Base-by-base conservation (phyloP, 2,797 vertebrate species). In the Sebastolobus altivelis region DNA sequence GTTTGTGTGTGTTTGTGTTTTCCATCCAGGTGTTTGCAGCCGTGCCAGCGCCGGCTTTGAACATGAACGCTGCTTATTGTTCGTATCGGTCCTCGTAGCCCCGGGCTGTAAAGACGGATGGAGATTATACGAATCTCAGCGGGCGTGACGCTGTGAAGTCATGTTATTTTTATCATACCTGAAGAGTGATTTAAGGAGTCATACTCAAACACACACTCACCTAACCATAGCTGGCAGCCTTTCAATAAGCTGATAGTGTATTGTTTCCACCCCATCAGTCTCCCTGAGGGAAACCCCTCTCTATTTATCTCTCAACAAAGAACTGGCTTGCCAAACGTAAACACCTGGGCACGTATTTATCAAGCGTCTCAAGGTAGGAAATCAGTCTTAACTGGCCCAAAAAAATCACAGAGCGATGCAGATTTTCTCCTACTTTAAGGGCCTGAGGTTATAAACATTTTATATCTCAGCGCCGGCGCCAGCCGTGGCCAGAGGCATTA, bases 21-120 rank as follows among this genome's bases (percentile, higher is more conserved):
- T 82, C 65, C 80, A 80, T 89, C 87, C 92, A 94, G 92, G 85
- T 93, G 91, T 93, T 83, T 86, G 71, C 70, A 14, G 62, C 65
- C 20, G 1, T 59, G 72, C 59, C 74, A 66, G 25, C 22, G 20
- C 4, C 10, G 46, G 31, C 71, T 90, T 83, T 88, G 65, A 90
- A 71, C 46, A 14, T 49, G 60, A 84, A 20, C 12, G 2, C 8
- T 16, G 60, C 35, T 73, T 85, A 80, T 92, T 87, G 87, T 92
- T 92, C 89, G 83, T 58, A 2, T 86, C 69, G 70, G 73, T 79
- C 63, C 37, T 75, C 8, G 35, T 69, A 9, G 83, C 86, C 74
- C 2, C 6, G 3, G 86, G 81, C 83, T 78, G 70, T 67, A 22
- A 70, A 80, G 71, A 59, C 2, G 18, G 22, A 82, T 31, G 70